Base-by-base conservation (phyloP, 2,797 vertebrate genomes). In the Jordanella pulchra region DNA sequence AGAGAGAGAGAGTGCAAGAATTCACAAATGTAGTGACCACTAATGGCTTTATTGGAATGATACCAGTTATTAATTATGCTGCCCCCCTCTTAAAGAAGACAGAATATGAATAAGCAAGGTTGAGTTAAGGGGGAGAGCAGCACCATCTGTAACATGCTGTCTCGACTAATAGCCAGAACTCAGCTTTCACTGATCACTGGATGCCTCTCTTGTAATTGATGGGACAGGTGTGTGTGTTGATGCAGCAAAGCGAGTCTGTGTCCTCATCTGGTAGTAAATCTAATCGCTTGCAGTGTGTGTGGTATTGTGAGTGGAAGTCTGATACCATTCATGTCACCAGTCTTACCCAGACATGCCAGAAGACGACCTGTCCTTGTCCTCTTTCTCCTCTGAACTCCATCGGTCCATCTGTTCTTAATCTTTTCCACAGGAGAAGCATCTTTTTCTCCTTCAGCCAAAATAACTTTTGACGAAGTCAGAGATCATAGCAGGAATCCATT, bases 1-100 rank as follows among this genome's bases (percentile, higher is more conserved):
- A 64, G 53, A 5, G 44, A 73, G 64, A 32, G 27, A 63, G 71
- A 77, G 73, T 23, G 84, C 84, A 75, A 53, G 67, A 83, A 72
- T 69, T 80, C 84, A 84, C 80, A 85, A 86, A 87, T 76, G 77
- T 70, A 71, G 80, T 67, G 85, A 79, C 63, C 79, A 80, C 89
- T 93, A 93, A 94, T 94, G 90, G 92, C 87, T 93, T 93, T 91
- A 92, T 90, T 94, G 93, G 93, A 92, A 87, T 83, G 87, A 87
- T 91, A 90, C 90, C 92, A 94, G 91, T 90, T 92, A 92, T 92
- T 92, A 91, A 91, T 94, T 91, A 89, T 84, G 77, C 69, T 76
- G 64, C 66, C 65, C 71, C 75, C 77, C 72, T 79, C 85, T 81
- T 68, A 83, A 86, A 84, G 85, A 79, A 79, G 78, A 76, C 63